phyloP scores from a whole-genome alignment of 2,888 invertebrate species.

The Arctia plantaginis region DNA sequence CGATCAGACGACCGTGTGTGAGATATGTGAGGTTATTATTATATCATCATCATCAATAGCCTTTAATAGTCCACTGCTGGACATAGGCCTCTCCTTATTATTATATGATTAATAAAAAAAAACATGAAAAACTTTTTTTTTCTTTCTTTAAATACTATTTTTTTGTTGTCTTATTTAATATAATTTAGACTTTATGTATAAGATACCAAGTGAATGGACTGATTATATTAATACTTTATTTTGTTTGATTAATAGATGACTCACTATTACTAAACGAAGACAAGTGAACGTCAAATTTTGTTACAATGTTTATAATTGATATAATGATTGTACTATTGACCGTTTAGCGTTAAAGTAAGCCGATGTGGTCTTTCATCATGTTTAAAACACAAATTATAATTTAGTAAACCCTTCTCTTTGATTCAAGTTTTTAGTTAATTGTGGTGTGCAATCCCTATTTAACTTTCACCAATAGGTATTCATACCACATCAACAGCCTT shows the following conservation, averaged over 20 bases:
- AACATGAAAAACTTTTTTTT: too few species aligned
- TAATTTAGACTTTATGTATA: too few species aligned
- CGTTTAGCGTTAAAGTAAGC: neutral
- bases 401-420: neutral
- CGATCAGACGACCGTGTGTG: too few species aligned
- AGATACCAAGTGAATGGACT: neutral
- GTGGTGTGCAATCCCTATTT: slow-evolving; percentile 1
- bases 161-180: too few species aligned
- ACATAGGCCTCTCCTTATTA: too few species aligned
- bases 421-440: neutral
- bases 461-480: neutral
- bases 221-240: neutral
- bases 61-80: too few species aligned
- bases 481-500: too few species aligned
- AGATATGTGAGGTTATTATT: too few species aligned
- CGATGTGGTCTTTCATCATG: neutral
- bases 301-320: slow-evolving; percentile 1
- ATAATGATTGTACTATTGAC: neutral
- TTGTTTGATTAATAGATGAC: neutral
- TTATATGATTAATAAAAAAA: too few species aligned
- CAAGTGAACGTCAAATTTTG: neutral
- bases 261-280: neutral
- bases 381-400: neutral
- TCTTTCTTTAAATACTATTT: too few species aligned
- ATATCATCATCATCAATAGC: too few species aligned